These are phyloP conservation scores for Zygogramma bicolorata DNA, from an alignment of 2,888 invertebrate species.

Conservation along the genomic window DNA sequence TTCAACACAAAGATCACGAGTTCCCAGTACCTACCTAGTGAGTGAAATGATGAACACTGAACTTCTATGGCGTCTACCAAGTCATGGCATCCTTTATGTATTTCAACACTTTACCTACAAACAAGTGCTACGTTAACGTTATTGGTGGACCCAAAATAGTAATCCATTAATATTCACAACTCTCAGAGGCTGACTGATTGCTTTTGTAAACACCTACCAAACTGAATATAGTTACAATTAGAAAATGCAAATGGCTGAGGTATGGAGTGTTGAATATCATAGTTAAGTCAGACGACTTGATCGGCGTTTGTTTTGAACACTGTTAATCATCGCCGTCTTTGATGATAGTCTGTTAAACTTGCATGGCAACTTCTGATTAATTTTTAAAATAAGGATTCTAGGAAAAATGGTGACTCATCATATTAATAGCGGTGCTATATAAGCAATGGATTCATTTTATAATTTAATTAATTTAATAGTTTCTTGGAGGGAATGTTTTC, in stretches of 20 bases:
- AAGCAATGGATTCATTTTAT: neutral
- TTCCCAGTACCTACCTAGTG: too few relatives aligned
- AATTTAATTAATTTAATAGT: too few relatives aligned
- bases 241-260: slow-evolving; percentile 7
- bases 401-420: neutral
- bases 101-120: slow-evolving; percentile 10
- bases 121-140: neutral
- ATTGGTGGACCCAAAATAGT: slow-evolving; percentile 6
- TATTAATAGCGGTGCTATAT: neutral
- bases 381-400: neutral
- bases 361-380: neutral
- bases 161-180: neutral
- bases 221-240: neutral
- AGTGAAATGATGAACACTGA: neutral
- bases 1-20: too few relatives aligned
- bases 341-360: neutral
- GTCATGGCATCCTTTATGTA: neutral
- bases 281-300: neutral
- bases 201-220: neutral
- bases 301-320: neutral
- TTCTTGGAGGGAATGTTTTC: too few relatives aligned
- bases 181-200: neutral
- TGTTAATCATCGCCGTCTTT: neutral
- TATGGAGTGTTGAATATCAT: neutral
- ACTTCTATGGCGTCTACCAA: neutral